phyloP scores from a whole-genome alignment of 2,888 invertebrate genomes.

The Mythimna pallens region DNA sequence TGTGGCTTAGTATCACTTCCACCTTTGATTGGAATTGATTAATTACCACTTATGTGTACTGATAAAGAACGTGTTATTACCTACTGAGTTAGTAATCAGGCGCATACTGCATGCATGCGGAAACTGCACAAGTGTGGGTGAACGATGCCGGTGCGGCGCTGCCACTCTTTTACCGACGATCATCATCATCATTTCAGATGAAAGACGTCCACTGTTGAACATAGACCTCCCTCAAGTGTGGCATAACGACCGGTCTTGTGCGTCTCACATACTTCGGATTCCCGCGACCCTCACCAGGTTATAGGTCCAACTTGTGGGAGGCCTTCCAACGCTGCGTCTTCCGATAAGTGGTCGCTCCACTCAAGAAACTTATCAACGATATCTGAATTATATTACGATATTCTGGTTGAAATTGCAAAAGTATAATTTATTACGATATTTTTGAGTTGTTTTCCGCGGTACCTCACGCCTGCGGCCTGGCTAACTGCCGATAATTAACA shows the following conservation, averaged over 20 bases:
- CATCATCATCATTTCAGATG: too few species aligned
- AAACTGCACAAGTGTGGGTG: not conserved
- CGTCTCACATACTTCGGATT: too few species aligned
- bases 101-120: constrained; percentile 19
- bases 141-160: not conserved
- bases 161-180: not conserved
- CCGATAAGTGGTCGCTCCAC: too few species aligned
- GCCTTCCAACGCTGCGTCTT: too few species aligned
- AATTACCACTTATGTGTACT: constrained; percentile 30
- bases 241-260: too few species aligned
- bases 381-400: not conserved
- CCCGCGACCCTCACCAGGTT: too few species aligned
- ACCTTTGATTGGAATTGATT: constrained; percentile 44
- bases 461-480: too few species aligned
- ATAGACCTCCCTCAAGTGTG: too few species aligned
- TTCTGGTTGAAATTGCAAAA: not conserved
- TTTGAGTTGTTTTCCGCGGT: not conserved
- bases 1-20: constrained; percentile 13
- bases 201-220: too few species aligned
- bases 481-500: constrained; percentile 17
- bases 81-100: constrained; percentile 23
- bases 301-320: too few species aligned
- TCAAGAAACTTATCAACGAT: not conserved
- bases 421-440: constrained; percentile 2
- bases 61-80: constrained; percentile 37